Evolutionary conservation across 53 echinoderm and acorn worm genomes (phyloP).

Genomic region (Crossaster papposus): DNA sequence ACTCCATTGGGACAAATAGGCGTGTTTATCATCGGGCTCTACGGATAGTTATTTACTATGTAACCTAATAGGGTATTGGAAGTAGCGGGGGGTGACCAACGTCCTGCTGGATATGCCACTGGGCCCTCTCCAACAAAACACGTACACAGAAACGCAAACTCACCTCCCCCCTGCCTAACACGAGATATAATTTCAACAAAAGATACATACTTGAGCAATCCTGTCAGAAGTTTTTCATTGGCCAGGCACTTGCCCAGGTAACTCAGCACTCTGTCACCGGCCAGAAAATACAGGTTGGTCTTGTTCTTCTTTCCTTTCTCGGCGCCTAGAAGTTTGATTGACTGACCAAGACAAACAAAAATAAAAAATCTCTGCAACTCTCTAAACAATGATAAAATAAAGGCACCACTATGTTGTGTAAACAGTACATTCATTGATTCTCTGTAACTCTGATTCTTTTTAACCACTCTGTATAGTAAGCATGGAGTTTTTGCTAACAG

Average conservation of each 20-base stretch:
- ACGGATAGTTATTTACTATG: too few relatives aligned
- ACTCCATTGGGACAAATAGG: too few relatives aligned
- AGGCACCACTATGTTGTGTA: too few relatives aligned
- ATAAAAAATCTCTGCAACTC: neutral
- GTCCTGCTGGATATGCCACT: neutral
- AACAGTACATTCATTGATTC: too few relatives aligned
- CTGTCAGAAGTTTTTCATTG: conserved; percentile 82
- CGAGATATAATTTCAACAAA: neutral
- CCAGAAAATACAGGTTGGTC: conserved; percentile 80
- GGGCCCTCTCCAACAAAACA: too few relatives aligned
- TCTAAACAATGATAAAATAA: neutral
- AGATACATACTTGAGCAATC: conserved; percentile 75
- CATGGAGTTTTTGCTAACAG: too few relatives aligned
- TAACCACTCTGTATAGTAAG: too few relatives aligned
- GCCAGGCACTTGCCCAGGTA: conserved; percentile 78
- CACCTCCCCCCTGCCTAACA: neutral
- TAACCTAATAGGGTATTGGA: too few relatives aligned
- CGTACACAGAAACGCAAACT: too few relatives aligned
- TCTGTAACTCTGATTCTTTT: too few relatives aligned
- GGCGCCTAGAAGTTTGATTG: conserved; percentile 81
- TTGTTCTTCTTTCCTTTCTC: conserved; percentile 95
- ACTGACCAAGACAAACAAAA: conserved; percentile 48
- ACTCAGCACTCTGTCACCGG: conserved; percentile 84
- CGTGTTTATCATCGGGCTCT: too few relatives aligned
- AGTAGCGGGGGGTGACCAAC: neutral